These are phyloP conservation scores for Leptopilina drosophilae DNA, from an alignment of 2,888 invertebrate genomes.

Conservation along the genomic window DNA sequence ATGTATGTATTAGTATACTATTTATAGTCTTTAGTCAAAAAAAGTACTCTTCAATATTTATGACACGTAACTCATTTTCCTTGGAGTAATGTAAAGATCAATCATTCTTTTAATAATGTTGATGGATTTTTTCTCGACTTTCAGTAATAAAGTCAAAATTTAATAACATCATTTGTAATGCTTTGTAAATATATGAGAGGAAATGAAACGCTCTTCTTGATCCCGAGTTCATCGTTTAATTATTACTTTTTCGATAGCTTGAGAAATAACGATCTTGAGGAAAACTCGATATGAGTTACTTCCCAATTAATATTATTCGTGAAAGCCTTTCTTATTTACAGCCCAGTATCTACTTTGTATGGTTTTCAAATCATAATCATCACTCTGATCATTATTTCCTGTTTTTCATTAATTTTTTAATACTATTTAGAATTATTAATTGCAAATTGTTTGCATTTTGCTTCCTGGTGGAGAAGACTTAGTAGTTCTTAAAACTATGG, in stretches of 20 bases:
- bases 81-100: constrained; percentile 13
- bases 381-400: background rate
- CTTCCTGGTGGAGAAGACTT: no score
- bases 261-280: constrained; percentile 24
- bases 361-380: background rate
- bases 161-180: constrained; percentile 58
- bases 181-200: background rate
- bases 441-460: no score
- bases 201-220: constrained; percentile 18
- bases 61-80: constrained; percentile 16
- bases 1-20: background rate
- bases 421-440: no score
- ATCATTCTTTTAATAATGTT: constrained; percentile 14
- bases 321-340: constrained; percentile 9
- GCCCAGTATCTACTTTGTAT: background rate
- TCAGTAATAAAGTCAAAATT: constrained; percentile 51
- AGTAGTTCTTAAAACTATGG: no score
- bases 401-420: no score
- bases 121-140: constrained; percentile 17
- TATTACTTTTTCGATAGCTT: constrained; percentile 21
- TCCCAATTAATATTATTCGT: constrained; percentile 3
- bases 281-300: constrained; percentile 13
- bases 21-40: background rate
- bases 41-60: background rate
- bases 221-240: constrained; percentile 26